Evolutionary conservation across 2,888 invertebrate species (phyloP), one percentile per base, ranked within the genome.

Genomic region (Caenorhabditis sp.): DNA sequence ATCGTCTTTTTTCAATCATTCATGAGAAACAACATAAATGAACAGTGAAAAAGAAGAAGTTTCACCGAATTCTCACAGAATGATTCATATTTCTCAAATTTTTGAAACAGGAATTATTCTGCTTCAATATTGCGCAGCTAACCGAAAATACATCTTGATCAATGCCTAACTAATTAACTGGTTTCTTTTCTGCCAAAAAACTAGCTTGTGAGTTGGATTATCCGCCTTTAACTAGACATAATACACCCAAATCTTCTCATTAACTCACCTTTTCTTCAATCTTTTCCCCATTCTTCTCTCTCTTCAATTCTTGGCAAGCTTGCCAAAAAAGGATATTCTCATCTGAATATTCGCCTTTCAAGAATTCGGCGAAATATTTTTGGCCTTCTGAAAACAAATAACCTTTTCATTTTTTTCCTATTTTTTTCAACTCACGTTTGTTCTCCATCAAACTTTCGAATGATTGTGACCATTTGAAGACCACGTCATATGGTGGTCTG

Each of bases 201-300:
- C n/a, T n/a, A n/a, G n/a, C n/a, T n/a, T n/a, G n/a, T n/a, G n/a
- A n/a, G n/a, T n/a, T n/a, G n/a, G n/a, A n/a, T n/a, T n/a, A n/a
- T n/a, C n/a, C n/a, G n/a, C n/a, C n/a, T n/a, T n/a, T n/a, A n/a
- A n/a, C n/a, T n/a, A n/a, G n/a, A n/a, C n/a, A n/a, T n/a, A n/a
- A n/a, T n/a, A n/a, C n/a, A n/a, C n/a, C n/a, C n/a, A 36, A 36
- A 36, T 31, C 31, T 31, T 31, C 31, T 31, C 31, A 7, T 43
- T 43, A 17, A 43, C 71, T 54, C 2, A 81, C 77, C 78, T 95
- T 96, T 90, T 96, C 96, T 90, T 97, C 97, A 84, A 97, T 93
- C 59, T 92, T 92, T 88, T 95, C 95, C 63, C 94, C 93, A 90
- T 93, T 94, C 85, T 92, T 92, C 91, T 97, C 97, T 83, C 93